These are phyloP conservation scores for Exaiptasia diaphana DNA, from an alignment of 64 coral and sea anemone genomes.

Conservation along the genomic window DNA sequence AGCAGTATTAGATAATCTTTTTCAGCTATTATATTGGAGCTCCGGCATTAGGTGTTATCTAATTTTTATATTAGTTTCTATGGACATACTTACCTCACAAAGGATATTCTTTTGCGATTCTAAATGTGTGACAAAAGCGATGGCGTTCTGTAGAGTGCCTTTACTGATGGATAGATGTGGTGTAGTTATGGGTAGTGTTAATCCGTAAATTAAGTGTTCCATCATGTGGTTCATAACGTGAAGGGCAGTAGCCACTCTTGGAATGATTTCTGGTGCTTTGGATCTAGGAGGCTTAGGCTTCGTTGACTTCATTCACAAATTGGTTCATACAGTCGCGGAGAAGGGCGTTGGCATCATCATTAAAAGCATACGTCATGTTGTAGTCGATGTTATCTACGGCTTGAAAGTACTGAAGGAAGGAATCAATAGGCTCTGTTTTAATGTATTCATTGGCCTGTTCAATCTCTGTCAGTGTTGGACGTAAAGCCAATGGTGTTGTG, in stretches of 20 bases:
- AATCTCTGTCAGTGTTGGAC: constrained; percentile 17
- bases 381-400: neutral
- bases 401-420: neutral
- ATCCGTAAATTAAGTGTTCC: neutral
- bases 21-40: too few species aligned
- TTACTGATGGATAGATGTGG: neutral
- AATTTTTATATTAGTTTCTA: too few species aligned
- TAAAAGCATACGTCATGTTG: neutral
- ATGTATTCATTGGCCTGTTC: neutral
- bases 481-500: constrained; percentile 14
- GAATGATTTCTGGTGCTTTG: constrained; percentile 11
- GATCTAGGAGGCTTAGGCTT: constrained; percentile 20
- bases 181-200: neutral
- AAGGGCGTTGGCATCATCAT: neutral
- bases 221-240: neutral
- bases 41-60: too few species aligned
- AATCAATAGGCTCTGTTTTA: neutral
- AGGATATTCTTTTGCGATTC: neutral
- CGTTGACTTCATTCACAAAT: neutral
- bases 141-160: neutral
- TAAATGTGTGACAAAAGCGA: neutral
- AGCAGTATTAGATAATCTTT: too few species aligned
- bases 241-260: neutral
- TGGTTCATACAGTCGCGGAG: neutral
- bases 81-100: constrained; percentile 1